Evolutionary conservation across 2,888 invertebrate species (phyloP), one percentile per base, ranked within the genome.

Genomic region (Lordiphosa fenestrarum): DNA sequence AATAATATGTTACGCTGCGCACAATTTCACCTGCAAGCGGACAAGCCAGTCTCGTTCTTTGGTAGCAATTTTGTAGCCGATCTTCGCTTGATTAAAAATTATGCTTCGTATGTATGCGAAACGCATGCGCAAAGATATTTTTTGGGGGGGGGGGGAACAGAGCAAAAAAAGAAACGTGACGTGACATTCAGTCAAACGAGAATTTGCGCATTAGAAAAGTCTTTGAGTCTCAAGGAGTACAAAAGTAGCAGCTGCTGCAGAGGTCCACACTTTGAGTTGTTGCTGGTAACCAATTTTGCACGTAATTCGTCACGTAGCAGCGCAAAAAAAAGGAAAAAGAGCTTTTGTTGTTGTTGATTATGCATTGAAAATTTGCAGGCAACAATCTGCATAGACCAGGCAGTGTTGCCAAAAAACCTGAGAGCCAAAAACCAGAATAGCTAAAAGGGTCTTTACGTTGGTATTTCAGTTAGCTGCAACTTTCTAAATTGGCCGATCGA

Each of bases 231-330:
- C 38, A 13, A 21, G 44, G 37, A 23, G 37, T 46, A 39, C 37
- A 47, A 39, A 33, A 40, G 30, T 42, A 56, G 21, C 50, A 56
- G 66, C 64, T 66, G 64, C 66, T 66, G 66, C 64, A 66, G 39
- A 64, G 13, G 60, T 7, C 58, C 39, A 33, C 53, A 61, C 56
- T 55, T 38, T 66, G 50, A 48, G 37, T 49, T 50, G 54, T 30
- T 53, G 44, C 63, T 63, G 49, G 64, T 56, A 57, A 48, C 73
- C 71, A 80, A 77, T 81, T 84, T 81, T 73, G 82, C 81, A 81
- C 66, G 69, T 84, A 73, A 76, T 77, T 84, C 84, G 77, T 84
- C 84, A 84, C 77, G 84, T 83, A 73, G 73, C 66, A 49, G 59
- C 59, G 58, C 23, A 25, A 21, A 51, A 47, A 38, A 35, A 19